Percentiles rank a stretch among this genome's conserved stretches.
These are phyloP conservation scores for Cottoperca gobio DNA, from an alignment of 2,797 vertebrate genomes.

Conservation along the genomic window DNA sequence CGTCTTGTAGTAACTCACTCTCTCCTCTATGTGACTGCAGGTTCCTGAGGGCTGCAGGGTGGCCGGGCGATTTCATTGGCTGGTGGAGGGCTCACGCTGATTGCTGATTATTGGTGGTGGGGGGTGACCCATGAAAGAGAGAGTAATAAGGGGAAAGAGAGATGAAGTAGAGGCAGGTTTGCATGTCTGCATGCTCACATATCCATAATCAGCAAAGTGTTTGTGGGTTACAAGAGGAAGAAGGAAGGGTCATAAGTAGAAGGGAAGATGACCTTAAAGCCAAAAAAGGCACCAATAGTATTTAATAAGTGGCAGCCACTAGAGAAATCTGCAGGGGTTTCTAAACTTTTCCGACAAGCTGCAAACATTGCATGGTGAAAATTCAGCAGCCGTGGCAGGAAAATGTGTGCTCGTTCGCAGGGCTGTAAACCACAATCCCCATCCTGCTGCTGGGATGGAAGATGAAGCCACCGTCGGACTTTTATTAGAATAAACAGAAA, in stretches of 20 bases:
- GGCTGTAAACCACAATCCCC: not conserved
- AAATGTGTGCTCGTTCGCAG: not conserved
- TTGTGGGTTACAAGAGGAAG: conserved; percentile 33
- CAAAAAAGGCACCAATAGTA: not conserved
- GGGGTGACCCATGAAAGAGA: conserved; percentile 66
- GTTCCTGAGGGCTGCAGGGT: conserved; percentile 98
- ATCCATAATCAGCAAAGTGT: conserved; percentile 81
- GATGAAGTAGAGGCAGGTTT: conserved; percentile 83
- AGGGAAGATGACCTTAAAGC: conserved; percentile 12
- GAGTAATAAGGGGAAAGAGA: conserved; percentile 43
- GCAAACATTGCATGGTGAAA: not conserved
- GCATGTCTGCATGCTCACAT: conserved; percentile 95
- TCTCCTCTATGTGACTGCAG: conserved; percentile 96
- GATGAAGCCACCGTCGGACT: not conserved
- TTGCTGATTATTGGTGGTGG: conserved; percentile 74
- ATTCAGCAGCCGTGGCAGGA: not conserved
- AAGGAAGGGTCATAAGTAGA: not conserved
- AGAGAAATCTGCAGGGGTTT: not conserved
- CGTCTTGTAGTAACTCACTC: conserved; percentile 86
- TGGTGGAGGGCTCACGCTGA: conserved; percentile 97
- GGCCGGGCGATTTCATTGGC: conserved; percentile 97
- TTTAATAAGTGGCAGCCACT: not conserved
- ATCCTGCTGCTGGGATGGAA: not conserved
- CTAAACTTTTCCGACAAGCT: not conserved
- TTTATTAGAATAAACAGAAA: not conserved